Base-by-base conservation (phyloP, 2,888 invertebrate genomes). In the Drosophila infuscata region DNA sequence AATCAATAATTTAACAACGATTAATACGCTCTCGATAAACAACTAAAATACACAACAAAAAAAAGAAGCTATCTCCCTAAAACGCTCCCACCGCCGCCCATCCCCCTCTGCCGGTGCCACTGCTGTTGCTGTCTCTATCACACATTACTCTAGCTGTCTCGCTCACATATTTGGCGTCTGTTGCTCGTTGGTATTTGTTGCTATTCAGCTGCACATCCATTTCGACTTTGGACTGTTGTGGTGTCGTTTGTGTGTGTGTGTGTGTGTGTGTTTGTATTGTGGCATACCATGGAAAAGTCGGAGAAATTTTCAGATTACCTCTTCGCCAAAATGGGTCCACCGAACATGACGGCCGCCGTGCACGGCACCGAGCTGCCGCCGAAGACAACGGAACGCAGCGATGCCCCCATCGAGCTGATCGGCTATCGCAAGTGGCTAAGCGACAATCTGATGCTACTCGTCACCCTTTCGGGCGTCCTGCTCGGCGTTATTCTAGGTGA, bases 391-490 rank as follows among this genome's bases (percentile, higher is more conserved):
- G 95, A 95, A 85, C 94, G 94, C 84, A 94, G 95, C 90, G 94
- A 95, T 79, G 95, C 95, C 78, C 95, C 95, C 80, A 94, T 95
- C 74, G 96, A 96, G 92, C 94, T 95, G 76, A 95, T 95, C 78
- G 96, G 95, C 63, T 93, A 95, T 62, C 94, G 94, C 85, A 95
- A 95, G 92, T 96, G 96, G 95, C 93, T 97, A 74, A 94, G 94
- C 75, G 95, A 97, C 69, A 97, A 98, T 93, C 94, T 96, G 9
- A 95, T 98, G 93, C 95, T 98, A 74, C 94, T 97, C 78, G 94
- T 96, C 69, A 98, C 97, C 33, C 94, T 98, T 74, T 94, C 95
- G 65, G 97, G 97, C n/a, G 97, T 97, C 4, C 91, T 96, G 54
- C 93, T 96, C 36, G 97, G 97, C 61, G 95, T 97, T 70, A 94